phyloP scores from a whole-genome alignment of 2,888 invertebrate genomes.

The Xylophagus ater region DNA sequence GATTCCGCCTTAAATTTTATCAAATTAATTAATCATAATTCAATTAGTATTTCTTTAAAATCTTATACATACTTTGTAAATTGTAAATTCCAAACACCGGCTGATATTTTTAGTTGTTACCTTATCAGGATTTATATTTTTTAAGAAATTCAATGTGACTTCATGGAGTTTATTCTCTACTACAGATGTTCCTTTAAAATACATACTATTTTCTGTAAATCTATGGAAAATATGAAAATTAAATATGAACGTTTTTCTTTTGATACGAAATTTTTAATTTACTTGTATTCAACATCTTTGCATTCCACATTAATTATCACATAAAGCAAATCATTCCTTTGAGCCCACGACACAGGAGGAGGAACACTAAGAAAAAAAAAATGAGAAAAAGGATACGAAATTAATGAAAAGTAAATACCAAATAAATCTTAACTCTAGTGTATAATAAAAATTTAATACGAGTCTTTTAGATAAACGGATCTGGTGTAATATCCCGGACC shows the following conservation, averaged over 20 bases:
- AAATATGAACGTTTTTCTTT: neutral
- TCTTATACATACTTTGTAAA: constrained; percentile 44
- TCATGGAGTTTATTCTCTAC: constrained; percentile 78
- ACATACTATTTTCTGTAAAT: constrained; percentile 60
- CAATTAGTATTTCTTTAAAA: neutral
- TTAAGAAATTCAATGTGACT: constrained; percentile 74
- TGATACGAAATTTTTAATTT: constrained; percentile 31
- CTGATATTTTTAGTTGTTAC: constrained; percentile 59
- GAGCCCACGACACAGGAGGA: constrained; percentile 90
- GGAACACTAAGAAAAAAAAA: constrained; percentile 40
- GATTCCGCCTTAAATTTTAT: constrained; percentile 41
- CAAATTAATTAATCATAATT: neutral
- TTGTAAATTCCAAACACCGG: constrained; percentile 62
- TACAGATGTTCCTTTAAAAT: constrained; percentile 77
- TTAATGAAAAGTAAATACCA: too few species aligned
- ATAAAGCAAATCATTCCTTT: constrained; percentile 68
- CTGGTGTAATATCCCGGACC: too few species aligned
- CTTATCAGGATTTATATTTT: constrained; percentile 71
- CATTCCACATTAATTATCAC: constrained; percentile 87
- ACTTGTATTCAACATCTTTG: constrained; percentile 70
- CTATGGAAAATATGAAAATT: constrained; percentile 28
- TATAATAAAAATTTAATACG: too few species aligned
- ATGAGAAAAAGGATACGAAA: too few species aligned
- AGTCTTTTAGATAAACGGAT: too few species aligned
- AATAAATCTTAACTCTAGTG: too few species aligned